A percentile compares a stretch with the other conserved stretches of the same genome.
Evolutionary conservation across 2,888 invertebrate species (phyloP).

Genomic region (Lydus trimaculatus): DNA sequence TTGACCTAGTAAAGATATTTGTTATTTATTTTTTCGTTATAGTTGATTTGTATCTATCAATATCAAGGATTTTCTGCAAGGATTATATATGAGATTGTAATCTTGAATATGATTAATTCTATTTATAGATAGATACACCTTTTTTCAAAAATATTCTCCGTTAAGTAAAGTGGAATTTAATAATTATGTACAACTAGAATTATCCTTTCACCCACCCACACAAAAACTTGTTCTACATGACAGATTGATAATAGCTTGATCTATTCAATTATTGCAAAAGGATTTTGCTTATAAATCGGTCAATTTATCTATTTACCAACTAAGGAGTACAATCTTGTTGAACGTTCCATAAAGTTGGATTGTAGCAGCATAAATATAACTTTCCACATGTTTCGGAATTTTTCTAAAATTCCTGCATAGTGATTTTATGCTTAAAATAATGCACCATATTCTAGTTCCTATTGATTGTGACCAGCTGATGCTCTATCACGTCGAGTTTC

Average conservation of each 20-base stretch:
- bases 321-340: no score
- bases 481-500: no score
- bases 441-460: no score
- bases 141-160: neutral
- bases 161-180: neutral
- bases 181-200: neutral
- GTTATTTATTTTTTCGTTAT: neutral
- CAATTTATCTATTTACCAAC: no score
- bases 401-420: no score
- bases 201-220: constrained; percentile 1
- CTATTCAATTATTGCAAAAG: no score
- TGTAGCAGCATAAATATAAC: no score
- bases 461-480: no score
- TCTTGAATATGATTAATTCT: neutral
- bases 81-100: neutral
- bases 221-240: neutral
- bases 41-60: neutral
- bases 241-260: neutral
- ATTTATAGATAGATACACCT: neutral
- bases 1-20: neutral
- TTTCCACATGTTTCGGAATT: no score
- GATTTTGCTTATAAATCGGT: no score
- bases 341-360: no score
- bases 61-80: neutral
- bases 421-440: no score